These are phyloP conservation scores for Clarias batrachus DNA, from an alignment of 2,113 vertebrate species.

Conservation along the genomic window DNA sequence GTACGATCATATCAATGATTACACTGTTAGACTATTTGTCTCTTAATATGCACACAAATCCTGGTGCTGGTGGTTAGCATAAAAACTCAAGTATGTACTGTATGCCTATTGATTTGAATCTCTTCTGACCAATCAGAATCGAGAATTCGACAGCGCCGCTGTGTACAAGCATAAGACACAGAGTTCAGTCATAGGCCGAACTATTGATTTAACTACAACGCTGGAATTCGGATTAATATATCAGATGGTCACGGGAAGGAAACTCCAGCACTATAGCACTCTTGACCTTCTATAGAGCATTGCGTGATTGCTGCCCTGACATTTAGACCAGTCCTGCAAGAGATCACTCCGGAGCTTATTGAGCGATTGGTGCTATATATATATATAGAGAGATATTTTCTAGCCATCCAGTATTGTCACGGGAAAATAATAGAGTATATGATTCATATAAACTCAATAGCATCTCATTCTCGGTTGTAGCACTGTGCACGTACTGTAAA, in stretches of 20 bases:
- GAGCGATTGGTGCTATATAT: not conserved
- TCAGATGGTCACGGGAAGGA: not conserved
- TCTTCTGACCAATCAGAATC: constrained; percentile 1
- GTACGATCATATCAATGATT: not conserved
- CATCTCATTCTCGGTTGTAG: constrained; percentile 4
- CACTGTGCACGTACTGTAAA: constrained; percentile 11
- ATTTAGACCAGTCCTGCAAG: constrained; percentile 13
- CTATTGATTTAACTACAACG: not conserved
- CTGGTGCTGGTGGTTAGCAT: not conserved
- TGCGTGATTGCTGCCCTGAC: constrained; percentile 19
- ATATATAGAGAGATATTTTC: not conserved
- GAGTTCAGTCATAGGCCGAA: not conserved
- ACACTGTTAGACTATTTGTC: not conserved
- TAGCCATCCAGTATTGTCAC: constrained; percentile 27
- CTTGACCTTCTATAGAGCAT: constrained; percentile 1
- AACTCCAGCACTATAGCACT: not conserved
- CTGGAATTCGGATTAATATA: not conserved
- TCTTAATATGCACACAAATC: not conserved
- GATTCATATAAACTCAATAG: constrained; percentile 31
- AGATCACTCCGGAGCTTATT: constrained; percentile 14
- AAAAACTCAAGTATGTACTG: not conserved
- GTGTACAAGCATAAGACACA: not conserved
- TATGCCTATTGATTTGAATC: not conserved
- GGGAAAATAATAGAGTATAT: constrained; percentile 13
- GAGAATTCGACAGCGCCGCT: no score